Conservation (phyloP, 53 echinoderm and acorn worm genomes). For the Paracentrotus lividus region DNA sequence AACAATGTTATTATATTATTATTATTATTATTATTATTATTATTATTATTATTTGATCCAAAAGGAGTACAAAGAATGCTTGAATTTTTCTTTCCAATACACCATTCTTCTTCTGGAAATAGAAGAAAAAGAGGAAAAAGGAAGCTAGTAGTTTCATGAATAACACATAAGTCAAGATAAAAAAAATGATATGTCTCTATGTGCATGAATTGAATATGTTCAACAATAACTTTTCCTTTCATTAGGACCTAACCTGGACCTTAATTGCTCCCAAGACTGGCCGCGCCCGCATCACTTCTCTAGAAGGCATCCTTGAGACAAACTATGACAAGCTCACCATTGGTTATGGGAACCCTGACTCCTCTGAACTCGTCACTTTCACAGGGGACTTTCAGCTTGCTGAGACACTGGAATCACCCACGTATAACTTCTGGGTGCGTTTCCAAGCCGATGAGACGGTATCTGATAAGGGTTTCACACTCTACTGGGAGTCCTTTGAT, state of each 20-base stretch:
- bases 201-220: not conserved
- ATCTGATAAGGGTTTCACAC: conserved; percentile 75
- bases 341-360: conserved; percentile 65
- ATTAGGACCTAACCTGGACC: conserved; percentile 80
- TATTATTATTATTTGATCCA: too few species aligned
- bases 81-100: too few species aligned
- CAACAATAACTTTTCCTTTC: too few species aligned
- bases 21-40: too few species aligned
- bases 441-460: conserved; percentile 79
- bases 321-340: conserved; percentile 66
- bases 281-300: conserved; percentile 63
- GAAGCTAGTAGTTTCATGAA: too few species aligned
- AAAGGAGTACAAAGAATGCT: too few species aligned
- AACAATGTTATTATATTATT: too few species aligned
- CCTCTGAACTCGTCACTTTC: conserved; percentile 59
- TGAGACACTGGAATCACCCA: conserved; percentile 53
- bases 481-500: conserved; percentile 65
- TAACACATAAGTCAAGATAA: too few species aligned
- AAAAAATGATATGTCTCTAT: not conserved
- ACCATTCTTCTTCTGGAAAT: too few species aligned
- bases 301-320: conserved; percentile 51
- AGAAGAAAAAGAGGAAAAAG: too few species aligned
- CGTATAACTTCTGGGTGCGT: conserved; percentile 81
- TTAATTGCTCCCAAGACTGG: conserved; percentile 71
- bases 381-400: conserved; percentile 43